These are phyloP conservation scores for Chironomus riparius DNA, from an alignment of 2,888 invertebrate species.

Conservation along the genomic window DNA sequence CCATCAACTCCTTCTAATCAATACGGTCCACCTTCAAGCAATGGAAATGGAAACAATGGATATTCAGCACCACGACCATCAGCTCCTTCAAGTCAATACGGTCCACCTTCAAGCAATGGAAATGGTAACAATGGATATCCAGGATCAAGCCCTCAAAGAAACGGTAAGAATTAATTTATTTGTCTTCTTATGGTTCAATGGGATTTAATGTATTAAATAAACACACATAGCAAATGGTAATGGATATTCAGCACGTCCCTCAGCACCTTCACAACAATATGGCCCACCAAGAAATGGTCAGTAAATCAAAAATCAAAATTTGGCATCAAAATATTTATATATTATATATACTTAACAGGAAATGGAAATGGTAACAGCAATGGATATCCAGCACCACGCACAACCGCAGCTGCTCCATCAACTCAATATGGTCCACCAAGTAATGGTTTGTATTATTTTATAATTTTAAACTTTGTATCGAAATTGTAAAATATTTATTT, in stretches of 20 bases:
- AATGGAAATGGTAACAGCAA: neutral
- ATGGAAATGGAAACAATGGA: neutral
- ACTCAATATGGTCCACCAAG: conserved; percentile 8
- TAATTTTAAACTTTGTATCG: no score
- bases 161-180: neutral
- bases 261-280: neutral
- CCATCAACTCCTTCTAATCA: neutral
- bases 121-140: conserved; percentile 1
- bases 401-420: neutral
- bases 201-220: neutral
- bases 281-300: neutral
- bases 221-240: neutral
- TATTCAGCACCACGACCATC: neutral
- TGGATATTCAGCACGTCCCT: neutral
- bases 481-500: no score
- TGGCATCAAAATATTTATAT: neutral
- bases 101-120: neutral
- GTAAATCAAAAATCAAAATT: no score
- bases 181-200: no score
- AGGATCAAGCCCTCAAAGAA: neutral
- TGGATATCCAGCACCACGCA: neutral
- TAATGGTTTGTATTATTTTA: no score
- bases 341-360: neutral
- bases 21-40: conserved; percentile 11
- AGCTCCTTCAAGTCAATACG: conserved; percentile 12